Evolutionary conservation across 2,113 vertebrate genomes (phyloP), one percentile per base, ranked within the genome.

Genomic region (Sitta europaea): DNA sequence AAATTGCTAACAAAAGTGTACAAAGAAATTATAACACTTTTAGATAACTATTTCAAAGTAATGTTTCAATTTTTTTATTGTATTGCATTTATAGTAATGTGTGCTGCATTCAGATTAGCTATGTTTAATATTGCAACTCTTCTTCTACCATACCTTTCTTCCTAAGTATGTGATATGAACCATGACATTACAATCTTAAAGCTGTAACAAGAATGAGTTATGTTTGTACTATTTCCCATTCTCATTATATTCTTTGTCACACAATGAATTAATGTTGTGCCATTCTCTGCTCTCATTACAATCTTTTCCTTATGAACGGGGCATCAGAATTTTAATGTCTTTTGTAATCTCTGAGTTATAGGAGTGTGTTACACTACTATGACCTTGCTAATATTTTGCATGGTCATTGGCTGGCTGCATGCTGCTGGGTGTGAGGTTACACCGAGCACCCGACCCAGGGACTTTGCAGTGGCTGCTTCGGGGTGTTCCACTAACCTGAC

Each of bases 161-260:
- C 94, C 95, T 97, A 98, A 98, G 96, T 97, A 98, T 97, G 98
- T 97, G 98, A 98, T 98, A 98, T 97, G 98, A 98, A 98, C 98
- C 98, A 98, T 98, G 98, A 98, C 98, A 97, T 98, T 98, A 98
- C 98, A 98, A 98, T 98, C 98, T 98, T 98, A 98, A 98, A 98
- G 97, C 98, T 98, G 98, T 98, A 98, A 97, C 97, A 97, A 96
- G 98, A 98, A 98, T 98, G 98, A 98, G 97, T 98, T 98, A 98
- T 98, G 98, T 98, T 98, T 98, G 97, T 98, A 97, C 98, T 98
- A 97, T 98, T 98, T 98, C 98, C 98, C 97, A 98, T 98, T 98
- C 98, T 98, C 98, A 98, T 98, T 98, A 98, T 98, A 98, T 97
- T 98, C 98, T 98, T 98, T 98, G 98, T 98, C 98, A 98, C 96